Evolutionary conservation across 1,140 invertebrate genomes (phyloP), one percentile per base, ranked within the genome.

Genomic region (Aporrectodea caliginosa): DNA sequence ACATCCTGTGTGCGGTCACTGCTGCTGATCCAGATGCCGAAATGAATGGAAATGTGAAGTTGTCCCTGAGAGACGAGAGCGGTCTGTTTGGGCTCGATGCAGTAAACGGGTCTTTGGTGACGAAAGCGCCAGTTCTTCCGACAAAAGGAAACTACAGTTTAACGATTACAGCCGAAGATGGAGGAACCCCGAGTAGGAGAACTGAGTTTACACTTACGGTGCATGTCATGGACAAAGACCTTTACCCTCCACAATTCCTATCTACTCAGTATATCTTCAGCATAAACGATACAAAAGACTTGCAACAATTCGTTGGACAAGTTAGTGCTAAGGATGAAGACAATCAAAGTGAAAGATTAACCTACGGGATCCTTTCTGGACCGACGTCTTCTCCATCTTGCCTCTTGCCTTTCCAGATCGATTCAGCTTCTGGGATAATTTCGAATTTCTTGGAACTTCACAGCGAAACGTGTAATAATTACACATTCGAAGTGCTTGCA

Each of bases 1-100:
- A 74, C 16, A 69, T 75, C 58, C 72, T 83, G 1, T 35, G 82
- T 1, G 72, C 33, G 2, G 82, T 84, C 1, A 76, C 69, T 16
- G 84, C 82, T 2, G 76, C 71, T 1, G 83, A 84, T 75, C 16
- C 32, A 35, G 83, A 82, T 71, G 58, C 31, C 2, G 31, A 35
- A n/a, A 27, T 27, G 22, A 70, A 80, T 33, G 68, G 35, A n/a
- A 69, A n/a, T 35, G 33, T 71, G 22, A n/a, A 70, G 16, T 43
- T 72, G 33, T 32, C 34, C 14, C 70, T 35, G 2, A 34, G n/a
- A 34, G 77, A 71, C 35, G n/a, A 31, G 31, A 22, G 29, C 6
- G 58, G 31, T 31, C 35, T 80, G 1, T 74, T 80, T 70, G 58
- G 16, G 69, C 68, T 75, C 43, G 70, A 80, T 70, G 16, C 33